Base-by-base conservation (phyloP, 1,140 invertebrate species). In the Drosophila subpulchrella region DNA sequence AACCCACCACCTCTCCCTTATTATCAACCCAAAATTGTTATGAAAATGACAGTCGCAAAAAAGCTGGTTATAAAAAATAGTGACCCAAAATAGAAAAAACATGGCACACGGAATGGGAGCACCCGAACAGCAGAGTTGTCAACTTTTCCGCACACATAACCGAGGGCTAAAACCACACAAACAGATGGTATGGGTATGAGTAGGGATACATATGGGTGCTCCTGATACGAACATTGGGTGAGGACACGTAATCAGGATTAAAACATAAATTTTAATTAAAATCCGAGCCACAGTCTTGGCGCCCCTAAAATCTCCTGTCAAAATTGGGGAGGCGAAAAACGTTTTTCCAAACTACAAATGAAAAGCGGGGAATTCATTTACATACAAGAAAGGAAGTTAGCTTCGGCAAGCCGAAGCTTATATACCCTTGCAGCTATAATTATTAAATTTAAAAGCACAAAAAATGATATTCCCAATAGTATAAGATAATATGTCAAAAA, bases 251-350 rank as follows among this genome's bases (percentile, higher is more conserved):
- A 68, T 68, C 65, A 67, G 65, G 65, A 68, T 68, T 68, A 68
- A 65, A 68, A 68, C 65, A 68, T 68, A 68, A 68, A 68, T 68
- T 68, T 68, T 68, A 68, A 68, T 68, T 68, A 68, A 68, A 68
- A 68, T 68, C 61, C 60, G 11, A 38, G 61, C 61, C 65, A 68
- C 61, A 51, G 47, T 66, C 65, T 68, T 68, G 61, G 46, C 46
- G 46, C 46, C 51, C 5, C 65, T 39, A 36, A 67, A 67, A 66
- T 51, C 51, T 66, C 46, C 48, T 63, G 30, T 53, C 38, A 34
- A 34, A 59, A 10, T 17, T 6, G 17, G 47, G 1, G 46, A 17
- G 59, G n/a, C 27, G 11, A 27, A 13, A 36, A 66, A 17, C 32
- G 38, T 36, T 51, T 51, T 15, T 36, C 1, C 32, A 12, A 53